Evolutionary conservation across 2,797 vertebrate genomes (phyloP).

Genomic region (Enteromius anoplus): DNA sequence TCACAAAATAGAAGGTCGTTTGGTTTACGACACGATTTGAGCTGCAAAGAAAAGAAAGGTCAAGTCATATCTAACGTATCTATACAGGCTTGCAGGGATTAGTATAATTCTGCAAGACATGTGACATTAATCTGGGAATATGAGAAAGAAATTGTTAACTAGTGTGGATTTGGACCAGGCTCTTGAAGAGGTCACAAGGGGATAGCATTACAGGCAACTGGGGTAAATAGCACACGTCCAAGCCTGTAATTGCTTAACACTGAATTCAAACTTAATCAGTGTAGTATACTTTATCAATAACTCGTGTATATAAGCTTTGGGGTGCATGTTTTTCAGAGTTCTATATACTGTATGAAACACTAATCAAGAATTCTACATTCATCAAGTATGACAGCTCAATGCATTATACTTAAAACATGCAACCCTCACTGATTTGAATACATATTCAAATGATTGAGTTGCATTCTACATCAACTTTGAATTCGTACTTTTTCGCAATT

Average conservation of each 20-base stretch:
- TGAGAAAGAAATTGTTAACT: slow-evolving; percentile 23
- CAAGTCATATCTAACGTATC: slow-evolving; percentile 23
- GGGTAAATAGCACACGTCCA: slow-evolving; percentile 11
- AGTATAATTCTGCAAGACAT: slow-evolving; percentile 42
- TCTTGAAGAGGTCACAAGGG: neutral
- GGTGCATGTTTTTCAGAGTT: neutral
- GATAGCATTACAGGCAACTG: neutral
- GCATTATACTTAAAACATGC: neutral
- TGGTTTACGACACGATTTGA: slow-evolving; percentile 24
- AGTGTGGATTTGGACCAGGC: slow-evolving; percentile 17
- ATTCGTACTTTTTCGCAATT: neutral
- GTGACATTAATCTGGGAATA: slow-evolving; percentile 32
- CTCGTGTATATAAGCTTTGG: neutral
- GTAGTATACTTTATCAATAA: neutral
- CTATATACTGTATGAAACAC: neutral
- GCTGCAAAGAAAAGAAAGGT: slow-evolving; percentile 33
- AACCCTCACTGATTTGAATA: neutral
- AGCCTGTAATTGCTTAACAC: neutral
- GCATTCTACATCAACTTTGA: neutral
- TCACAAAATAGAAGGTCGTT: slow-evolving; percentile 30
- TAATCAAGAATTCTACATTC: neutral
- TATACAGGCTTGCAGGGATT: slow-evolving; percentile 31
- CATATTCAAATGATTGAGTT: neutral
- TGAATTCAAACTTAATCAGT: neutral
- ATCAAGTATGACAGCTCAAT: neutral